Evolutionary conservation across 2,888 invertebrate species (phyloP).

Genomic region (Marronus borbonicus): DNA sequence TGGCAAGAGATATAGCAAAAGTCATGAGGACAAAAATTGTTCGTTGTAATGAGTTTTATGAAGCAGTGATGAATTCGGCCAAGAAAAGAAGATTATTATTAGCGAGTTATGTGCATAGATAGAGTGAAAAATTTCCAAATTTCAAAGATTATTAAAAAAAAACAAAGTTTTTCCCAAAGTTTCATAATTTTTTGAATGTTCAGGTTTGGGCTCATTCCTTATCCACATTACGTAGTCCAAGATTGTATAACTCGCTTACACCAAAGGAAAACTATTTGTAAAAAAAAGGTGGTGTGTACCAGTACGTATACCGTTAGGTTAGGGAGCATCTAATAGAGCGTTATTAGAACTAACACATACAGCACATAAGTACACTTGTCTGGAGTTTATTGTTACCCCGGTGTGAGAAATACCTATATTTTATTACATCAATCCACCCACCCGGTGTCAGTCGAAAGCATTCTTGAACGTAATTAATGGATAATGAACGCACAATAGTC

Average conservation of each 20-base stretch:
- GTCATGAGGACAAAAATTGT: no score
- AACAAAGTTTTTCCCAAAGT: no score
- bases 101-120: no score
- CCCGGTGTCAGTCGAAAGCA: constrained; percentile 36
- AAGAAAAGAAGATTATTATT: no score
- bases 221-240: neutral
- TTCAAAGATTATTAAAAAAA: no score
- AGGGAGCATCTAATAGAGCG: constrained; percentile 32
- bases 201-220: no score
- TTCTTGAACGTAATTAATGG: constrained; percentile 43
- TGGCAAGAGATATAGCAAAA: no score
- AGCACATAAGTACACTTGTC: constrained; percentile 21
- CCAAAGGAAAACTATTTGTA: constrained; percentile 24
- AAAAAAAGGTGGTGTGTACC: neutral
- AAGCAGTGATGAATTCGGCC: no score
- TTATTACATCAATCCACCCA: constrained; percentile 46
- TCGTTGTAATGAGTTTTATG: no score
- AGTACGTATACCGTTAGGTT: constrained; percentile 30
- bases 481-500: constrained; percentile 20
- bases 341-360: constrained; percentile 32
- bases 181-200: no score
- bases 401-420: constrained; percentile 40
- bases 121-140: no score
- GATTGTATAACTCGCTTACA: neutral
- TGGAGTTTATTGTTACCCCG: constrained; percentile 31